A percentile compares a stretch with the other conserved stretches of the same genome.
These are phyloP conservation scores for Hemiscyllium ocellatum DNA, from an alignment of 2,113 vertebrate species.

Conservation along the genomic window DNA sequence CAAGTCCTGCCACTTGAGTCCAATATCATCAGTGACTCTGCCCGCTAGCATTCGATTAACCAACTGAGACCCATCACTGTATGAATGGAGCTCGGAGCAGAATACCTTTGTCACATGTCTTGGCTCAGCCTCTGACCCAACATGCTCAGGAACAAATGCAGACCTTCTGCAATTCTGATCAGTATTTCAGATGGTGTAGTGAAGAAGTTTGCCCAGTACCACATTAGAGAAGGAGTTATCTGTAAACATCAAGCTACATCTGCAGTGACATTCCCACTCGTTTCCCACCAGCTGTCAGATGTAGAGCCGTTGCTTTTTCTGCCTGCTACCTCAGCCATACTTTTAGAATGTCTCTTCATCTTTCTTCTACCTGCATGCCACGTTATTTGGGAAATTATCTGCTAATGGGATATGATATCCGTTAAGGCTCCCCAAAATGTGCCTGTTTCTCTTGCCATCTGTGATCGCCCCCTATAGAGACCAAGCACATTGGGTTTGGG, in stretches of 20 bases:
- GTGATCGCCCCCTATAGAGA: neutral
- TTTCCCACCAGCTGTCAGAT: neutral
- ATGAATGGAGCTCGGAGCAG: no score
- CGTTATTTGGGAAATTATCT: neutral
- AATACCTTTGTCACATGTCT: no score
- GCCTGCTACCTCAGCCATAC: neutral
- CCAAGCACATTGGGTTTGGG: neutral
- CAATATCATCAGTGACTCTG: no score
- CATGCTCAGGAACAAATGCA: neutral
- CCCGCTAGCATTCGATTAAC: no score
- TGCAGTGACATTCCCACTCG: neutral
- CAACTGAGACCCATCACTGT: no score
- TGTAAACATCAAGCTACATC: neutral
- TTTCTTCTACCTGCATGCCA: neutral
- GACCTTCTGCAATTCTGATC: neutral
- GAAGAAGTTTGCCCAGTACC: neutral
- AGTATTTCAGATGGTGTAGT: neutral
- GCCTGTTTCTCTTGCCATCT: neutral
- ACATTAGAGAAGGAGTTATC: neutral
- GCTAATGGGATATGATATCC: neutral
- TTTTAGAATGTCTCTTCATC: neutral
- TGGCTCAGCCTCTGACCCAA: no score
- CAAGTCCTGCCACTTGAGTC: no score
- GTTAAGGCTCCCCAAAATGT: neutral
- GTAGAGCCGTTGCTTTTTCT: neutral